Base-by-base conservation (phyloP, 2,113 vertebrate genomes). In the Plecotus auritus region DNA sequence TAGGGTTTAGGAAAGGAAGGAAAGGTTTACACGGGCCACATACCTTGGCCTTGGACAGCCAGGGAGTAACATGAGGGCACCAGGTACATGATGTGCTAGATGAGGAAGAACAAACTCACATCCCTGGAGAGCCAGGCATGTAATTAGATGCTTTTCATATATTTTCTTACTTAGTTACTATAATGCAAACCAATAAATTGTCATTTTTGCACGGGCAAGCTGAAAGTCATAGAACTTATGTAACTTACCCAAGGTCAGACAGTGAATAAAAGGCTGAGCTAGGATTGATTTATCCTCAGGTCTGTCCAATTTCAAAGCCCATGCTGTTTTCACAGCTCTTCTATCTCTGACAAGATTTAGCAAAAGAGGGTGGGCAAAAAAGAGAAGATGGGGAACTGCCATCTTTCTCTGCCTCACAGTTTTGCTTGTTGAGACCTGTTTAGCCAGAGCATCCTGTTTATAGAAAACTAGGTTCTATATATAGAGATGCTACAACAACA, bases 271-370 rank as follows among this genome's bases (percentile, higher is more conserved):
- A 85, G 78, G 26, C 35, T 91, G 37, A 80, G 10, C 16, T 80
- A 81, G 70, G 56, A 73, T 93, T 97, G 90, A 40, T 84, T 95
- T 86, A 30, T 96, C 6, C 56, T 74, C n/a, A 32, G 47, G 23
- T 97, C 66, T 95, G 45, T 80, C 49, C 42, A 96, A 7, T 73
- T 66, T 74, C 32, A 95, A 83, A 94, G 32, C 35, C 42, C 7
- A 26, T n/a, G 13, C 37, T 91, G 16, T 77, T 93, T 92, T 92
- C 32, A 66, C 51, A 88, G 30, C 54, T 95, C 78, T 85, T 92
- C 88, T 96, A 32, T 92, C 35, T 94, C 69, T 85, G 59, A 59
- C 85, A 54, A 97, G 82, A 88, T 88, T 92, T 93, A 84, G 87
- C 88, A 91, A 92, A 88, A 69, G 67, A 78, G 12, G n/a, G 35